A percentile compares a stretch with the other conserved stretches of the same genome.
Evolutionary conservation across 2,797 vertebrate genomes (phyloP).

Genomic region (Pseudocheirus occidentalis): DNA sequence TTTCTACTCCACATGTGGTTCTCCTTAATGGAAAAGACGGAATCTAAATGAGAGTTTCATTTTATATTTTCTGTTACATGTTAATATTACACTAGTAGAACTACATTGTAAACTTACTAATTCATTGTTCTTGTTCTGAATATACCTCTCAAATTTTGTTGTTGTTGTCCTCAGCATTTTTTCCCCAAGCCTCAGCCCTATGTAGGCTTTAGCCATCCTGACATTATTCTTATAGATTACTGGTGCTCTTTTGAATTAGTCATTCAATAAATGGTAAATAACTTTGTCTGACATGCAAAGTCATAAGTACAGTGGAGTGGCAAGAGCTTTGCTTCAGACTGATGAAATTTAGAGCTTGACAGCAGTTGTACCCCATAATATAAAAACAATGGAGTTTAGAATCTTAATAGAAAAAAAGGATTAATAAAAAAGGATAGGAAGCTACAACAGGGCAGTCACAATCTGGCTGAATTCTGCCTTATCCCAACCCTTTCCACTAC

Average conservation of each 20-base stretch:
- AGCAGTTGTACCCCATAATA: not conserved
- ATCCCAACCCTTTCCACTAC: not conserved
- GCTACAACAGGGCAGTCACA: not conserved
- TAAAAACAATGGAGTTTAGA: not conserved
- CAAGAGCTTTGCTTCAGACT: not conserved
- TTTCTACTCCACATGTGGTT: not conserved
- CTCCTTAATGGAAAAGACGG: not conserved
- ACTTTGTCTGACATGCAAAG: slow-evolving; percentile 12
- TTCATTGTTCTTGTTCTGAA: not conserved
- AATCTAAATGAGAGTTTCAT: not conserved
- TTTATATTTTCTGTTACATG: not conserved
- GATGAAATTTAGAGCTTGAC: not conserved
- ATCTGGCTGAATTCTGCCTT: not conserved
- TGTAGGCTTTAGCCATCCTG: not conserved
- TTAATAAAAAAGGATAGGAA: not conserved
- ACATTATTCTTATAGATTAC: not conserved
- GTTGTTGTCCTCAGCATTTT: not conserved
- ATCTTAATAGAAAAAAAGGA: not conserved
- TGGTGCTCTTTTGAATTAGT: not conserved
- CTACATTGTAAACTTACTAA: too few relatives aligned
- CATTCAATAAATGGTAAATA: slow-evolving; percentile 11
- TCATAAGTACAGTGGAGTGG: not conserved
- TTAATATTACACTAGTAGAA: not conserved
- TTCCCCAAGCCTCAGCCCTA: not conserved
- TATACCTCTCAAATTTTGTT: not conserved